These are phyloP conservation scores for Dryadula phaetusa DNA, from an alignment of 2,888 invertebrate genomes.

Conservation along the genomic window DNA sequence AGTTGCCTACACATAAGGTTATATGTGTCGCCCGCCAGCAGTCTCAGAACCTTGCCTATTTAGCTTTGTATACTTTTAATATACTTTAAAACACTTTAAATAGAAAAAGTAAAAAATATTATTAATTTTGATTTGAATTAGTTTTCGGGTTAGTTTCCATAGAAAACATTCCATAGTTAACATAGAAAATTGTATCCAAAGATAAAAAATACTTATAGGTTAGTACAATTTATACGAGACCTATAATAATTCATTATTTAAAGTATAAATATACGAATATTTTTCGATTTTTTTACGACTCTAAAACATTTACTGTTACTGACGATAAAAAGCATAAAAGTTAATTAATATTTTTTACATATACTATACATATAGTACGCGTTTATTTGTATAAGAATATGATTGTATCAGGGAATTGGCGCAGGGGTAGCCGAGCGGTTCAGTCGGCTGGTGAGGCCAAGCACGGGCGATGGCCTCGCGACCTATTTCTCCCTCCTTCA, in stretches of 20 bases:
- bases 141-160: too few relatives aligned
- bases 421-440: slow-evolving; percentile 63
- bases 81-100: neutral
- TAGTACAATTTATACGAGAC: neutral
- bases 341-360: neutral
- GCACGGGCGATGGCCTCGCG: slow-evolving; percentile 77
- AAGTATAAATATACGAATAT: too few relatives aligned
- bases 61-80: neutral
- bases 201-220: too few relatives aligned
- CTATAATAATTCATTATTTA: too few relatives aligned
- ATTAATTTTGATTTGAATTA: too few relatives aligned
- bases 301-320: neutral
- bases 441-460: slow-evolving; percentile 64
- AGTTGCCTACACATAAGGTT: too few relatives aligned
- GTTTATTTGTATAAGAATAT: slow-evolving; percentile 32
- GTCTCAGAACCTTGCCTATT: neutral
- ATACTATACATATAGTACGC: slow-evolving; percentile 4
- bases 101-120: too few relatives aligned
- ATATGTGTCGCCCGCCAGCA: neutral
- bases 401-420: slow-evolving; percentile 50
- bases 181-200: too few relatives aligned
- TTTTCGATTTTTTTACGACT: neutral
- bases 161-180: too few relatives aligned
- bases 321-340: neutral
- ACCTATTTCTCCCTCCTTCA: slow-evolving; percentile 70